Conservation (phyloP, 2,113 vertebrate species). For the Notarius lentiginosus region DNA sequence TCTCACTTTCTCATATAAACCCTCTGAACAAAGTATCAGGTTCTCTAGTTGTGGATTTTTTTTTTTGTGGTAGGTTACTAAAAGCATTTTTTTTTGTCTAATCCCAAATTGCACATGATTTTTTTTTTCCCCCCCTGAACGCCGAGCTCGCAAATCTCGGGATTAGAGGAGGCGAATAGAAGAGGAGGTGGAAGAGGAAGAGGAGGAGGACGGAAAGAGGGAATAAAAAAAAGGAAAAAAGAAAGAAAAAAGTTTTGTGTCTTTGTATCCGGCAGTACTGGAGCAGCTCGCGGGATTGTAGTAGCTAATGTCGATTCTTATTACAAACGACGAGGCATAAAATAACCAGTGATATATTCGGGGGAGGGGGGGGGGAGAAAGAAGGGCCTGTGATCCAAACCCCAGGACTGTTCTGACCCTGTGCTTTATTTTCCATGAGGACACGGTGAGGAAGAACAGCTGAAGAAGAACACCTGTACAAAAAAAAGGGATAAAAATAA, state of each 20-base stretch:
- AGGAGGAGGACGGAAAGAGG: slow-evolving; percentile 61
- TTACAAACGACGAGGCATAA: slow-evolving; percentile 74
- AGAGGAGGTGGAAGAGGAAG: slow-evolving; percentile 66
- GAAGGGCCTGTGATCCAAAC: slow-evolving; percentile 46
- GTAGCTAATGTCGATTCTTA: slow-evolving; percentile 63
- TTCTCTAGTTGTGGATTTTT: slow-evolving; percentile 76
- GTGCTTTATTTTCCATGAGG: neutral
- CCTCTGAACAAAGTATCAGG: slow-evolving; percentile 76
- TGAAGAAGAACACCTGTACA: slow-evolving; percentile 16
- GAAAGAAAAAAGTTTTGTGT: slow-evolving; percentile 71
- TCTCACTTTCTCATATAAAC: slow-evolving; percentile 63
- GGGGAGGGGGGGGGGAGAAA: slow-evolving; percentile 30
- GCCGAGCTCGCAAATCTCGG: slow-evolving; percentile 84
- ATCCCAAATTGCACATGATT: slow-evolving; percentile 88
- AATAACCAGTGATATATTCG: slow-evolving; percentile 56
- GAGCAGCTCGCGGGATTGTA: slow-evolving; percentile 69
- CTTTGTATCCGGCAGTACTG: slow-evolving; percentile 69
- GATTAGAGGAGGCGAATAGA: slow-evolving; percentile 73
- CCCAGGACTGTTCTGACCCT: neutral
- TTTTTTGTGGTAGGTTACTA: slow-evolving; percentile 67
- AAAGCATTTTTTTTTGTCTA: slow-evolving; percentile 83
- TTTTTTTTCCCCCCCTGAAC: slow-evolving; percentile 75
- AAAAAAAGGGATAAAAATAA: too few species aligned
- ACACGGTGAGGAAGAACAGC: neutral
- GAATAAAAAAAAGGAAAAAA: slow-evolving; percentile 46